A percentile compares a stretch with the other conserved stretches of the same genome.
These are phyloP conservation scores for Spinus pinus DNA, from an alignment of 2,797 vertebrate genomes.

Conservation along the genomic window DNA sequence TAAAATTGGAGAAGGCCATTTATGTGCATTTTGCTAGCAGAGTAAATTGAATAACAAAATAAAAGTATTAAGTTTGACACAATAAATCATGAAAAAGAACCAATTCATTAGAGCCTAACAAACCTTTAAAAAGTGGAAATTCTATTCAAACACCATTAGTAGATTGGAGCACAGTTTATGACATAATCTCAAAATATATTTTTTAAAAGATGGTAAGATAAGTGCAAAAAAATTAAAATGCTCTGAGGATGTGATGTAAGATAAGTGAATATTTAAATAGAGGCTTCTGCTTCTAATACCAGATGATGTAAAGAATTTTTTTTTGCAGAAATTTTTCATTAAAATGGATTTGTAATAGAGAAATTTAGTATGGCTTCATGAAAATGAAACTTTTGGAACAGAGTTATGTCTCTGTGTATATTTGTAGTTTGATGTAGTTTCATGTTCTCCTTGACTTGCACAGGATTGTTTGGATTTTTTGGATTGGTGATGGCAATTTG, in stretches of 20 bases:
- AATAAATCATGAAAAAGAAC: not conserved
- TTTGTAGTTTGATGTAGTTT: not conserved
- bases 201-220: not conserved
- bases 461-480: not conserved
- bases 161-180: not conserved
- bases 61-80: not conserved
- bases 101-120: slow-evolving; percentile 1
- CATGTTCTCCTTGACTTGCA: not conserved
- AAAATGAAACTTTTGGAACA: not conserved
- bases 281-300: not conserved
- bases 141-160: slow-evolving; percentile 1
- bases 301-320: not conserved
- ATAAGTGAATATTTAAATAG: not conserved
- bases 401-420: not conserved
- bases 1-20: not conserved
- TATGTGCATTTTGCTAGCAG: not conserved
- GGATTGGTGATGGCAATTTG: not conserved
- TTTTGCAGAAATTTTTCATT: not conserved
- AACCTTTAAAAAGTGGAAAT: not conserved
- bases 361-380: not conserved
- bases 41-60: not conserved
- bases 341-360: not conserved
- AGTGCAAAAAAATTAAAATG: not conserved
- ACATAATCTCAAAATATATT: not conserved
- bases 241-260: not conserved